Base-by-base conservation (phyloP, 2,113 vertebrate genomes). In the Oncorhynchus mykiss region DNA sequence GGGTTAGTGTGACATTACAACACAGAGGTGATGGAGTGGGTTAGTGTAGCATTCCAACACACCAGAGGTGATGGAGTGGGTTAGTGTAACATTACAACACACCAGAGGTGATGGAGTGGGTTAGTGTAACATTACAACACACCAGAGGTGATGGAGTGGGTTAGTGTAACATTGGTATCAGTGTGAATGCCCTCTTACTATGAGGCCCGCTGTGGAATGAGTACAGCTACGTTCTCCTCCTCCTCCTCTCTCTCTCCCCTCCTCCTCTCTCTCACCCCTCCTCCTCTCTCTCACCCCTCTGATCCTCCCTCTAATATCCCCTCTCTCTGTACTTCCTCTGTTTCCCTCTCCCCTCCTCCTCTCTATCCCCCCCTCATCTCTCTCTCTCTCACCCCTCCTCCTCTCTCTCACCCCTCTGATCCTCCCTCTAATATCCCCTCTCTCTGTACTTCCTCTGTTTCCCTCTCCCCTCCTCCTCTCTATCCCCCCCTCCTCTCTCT, bases 161-260 rank as follows among this genome's bases (percentile, higher is more conserved):
- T 29, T 29, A 29, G 29, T 29, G 29, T 29, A 29, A 29, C 29
- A 29, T 29, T 29, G 29, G 29, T 29, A 4, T 4, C 0, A 29
- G 29, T 29, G 29, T 82, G 78, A 80, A 72, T 78, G 72, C 77
- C 75, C 73, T 70, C 72, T 71, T 77, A 74, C 74, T 74, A 77
- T 75, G 80, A 64, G 76, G 57, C 74, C 14, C 1, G 49, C 49
- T 73, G 65, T 59, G 71, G 67, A 74, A 81, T 57, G 60, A 51
- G 39, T 65, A 70, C 12, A 64, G 54, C 71, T 73, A n/a, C 25
- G 25, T 65, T 65, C n/a, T 13, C 62, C 13, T 14, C 11, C 4
- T 13, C 48, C 9, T 49, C 12, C n/a, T n/a, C n/a, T n/a, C n/a
- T n/a, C n/a, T n/a, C n/a, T n/a, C n/a, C n/a, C n/a, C n/a, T n/a